These are phyloP conservation scores for Peromyscus polionotus DNA, from an alignment of 2,113 vertebrate genomes.

Conservation along the genomic window DNA sequence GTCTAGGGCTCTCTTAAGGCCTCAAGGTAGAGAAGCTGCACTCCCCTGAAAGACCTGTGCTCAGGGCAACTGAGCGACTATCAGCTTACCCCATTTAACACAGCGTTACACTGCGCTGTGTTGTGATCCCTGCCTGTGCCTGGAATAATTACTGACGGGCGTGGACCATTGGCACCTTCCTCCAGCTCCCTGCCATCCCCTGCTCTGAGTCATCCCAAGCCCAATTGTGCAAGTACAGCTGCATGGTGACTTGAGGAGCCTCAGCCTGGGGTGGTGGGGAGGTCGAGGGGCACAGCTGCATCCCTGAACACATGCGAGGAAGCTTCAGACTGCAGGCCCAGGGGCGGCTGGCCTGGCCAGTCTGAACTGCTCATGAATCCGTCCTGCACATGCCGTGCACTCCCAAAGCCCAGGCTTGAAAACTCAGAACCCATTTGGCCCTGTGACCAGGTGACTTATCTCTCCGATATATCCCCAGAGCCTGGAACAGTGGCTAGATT, in stretches of 20 bases:
- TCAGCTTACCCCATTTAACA: conserved; percentile 75
- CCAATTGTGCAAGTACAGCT: conserved; percentile 1
- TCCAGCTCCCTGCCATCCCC: conserved; percentile 74
- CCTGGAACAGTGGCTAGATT: background rate
- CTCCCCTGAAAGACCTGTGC: conserved; percentile 70
- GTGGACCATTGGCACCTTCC: conserved; percentile 81
- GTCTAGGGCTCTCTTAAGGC: background rate
- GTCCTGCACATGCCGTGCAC: rapidly evolving
- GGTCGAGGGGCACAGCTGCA: background rate
- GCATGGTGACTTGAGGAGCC: conserved; percentile 5
- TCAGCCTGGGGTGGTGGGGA: rapidly evolving
- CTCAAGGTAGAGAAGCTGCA: conserved; percentile 9
- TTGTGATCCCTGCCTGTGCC: conserved; percentile 79
- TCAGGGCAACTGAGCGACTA: conserved; percentile 78
- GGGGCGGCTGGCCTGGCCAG: background rate
- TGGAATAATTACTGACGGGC: conserved; percentile 83
- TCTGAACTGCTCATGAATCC: background rate
- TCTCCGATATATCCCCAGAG: background rate
- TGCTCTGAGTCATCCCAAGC: conserved; percentile 75
- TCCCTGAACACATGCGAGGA: background rate
- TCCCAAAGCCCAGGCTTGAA: background rate
- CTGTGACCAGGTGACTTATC: background rate
- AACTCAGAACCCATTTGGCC: background rate
- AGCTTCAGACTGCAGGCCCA: background rate
- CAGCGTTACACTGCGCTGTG: conserved; percentile 64